Conservation (phyloP, 2,797 vertebrate genomes). For the Etheostoma perlongum region DNA sequence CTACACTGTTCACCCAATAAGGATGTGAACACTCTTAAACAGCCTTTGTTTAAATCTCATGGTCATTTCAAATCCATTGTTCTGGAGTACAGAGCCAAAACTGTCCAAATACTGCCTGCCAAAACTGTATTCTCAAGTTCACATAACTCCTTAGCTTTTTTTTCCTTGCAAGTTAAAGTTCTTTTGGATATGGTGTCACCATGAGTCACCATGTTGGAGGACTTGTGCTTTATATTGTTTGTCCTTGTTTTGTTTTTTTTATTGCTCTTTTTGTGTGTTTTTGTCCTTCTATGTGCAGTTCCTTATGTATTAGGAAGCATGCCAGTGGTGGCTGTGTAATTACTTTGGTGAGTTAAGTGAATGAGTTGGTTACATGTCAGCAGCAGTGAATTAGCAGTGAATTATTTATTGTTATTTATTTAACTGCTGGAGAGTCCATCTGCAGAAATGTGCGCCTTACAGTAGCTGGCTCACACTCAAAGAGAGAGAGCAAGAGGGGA, state of each 20-base stretch:
- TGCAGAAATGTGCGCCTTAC: slow-evolving; percentile 24
- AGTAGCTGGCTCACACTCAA: slow-evolving; percentile 56
- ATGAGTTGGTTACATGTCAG: neutral
- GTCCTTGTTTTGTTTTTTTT: slow-evolving; percentile 3
- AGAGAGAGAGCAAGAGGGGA: neutral
- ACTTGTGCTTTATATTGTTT: slow-evolving; percentile 19
- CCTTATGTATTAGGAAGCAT: neutral
- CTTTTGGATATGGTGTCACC: neutral
- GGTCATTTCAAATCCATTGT: neutral
- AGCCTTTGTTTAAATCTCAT: neutral
- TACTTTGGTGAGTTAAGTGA: neutral
- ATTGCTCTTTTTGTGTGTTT: neutral
- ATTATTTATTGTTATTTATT: slow-evolving; percentile 2
- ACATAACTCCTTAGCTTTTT: neutral
- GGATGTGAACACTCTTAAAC: neutral
- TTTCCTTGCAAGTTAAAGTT: neutral
- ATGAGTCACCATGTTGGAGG: neutral
- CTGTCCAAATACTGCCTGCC: neutral
- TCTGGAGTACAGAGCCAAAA: neutral
- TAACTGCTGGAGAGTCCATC: slow-evolving; percentile 11
- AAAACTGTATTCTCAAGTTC: neutral
- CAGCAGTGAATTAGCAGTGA: slow-evolving; percentile 1
- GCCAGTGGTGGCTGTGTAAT: neutral
- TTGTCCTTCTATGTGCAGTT: neutral
- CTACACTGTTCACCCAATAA: neutral